Base-by-base conservation (phyloP, 2,888 invertebrate species). In the Polymixis flavicincta region DNA sequence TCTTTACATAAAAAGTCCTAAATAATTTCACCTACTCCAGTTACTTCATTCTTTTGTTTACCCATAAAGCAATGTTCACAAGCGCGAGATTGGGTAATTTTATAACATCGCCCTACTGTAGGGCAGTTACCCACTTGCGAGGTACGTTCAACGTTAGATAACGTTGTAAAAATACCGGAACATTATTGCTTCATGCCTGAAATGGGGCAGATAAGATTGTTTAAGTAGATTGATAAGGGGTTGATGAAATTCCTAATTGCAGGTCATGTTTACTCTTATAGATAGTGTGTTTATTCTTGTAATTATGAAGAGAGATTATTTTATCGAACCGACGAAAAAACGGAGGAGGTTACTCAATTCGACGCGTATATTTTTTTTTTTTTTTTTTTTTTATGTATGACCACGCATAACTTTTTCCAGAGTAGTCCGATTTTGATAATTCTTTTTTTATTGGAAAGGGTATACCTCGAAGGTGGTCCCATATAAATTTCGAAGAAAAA, bases 141-240 rank as follows among this genome's bases (percentile, higher is more conserved):
- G 37, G 50, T 52, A 66, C 50, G 71, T 75, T 61, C 54, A 69
- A 85, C 85, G 88, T 87, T 83, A 85, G 90, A 90, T 91, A 90
- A 89, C 84, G 71, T 77, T 83, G 76, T 85, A 90, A 89, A 91
- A 89, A 89, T 89, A 88, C 89, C 85, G 83, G 87, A 86, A 87
- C 85, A 77, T 54, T 73, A 55, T 85, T 85, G 82, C 86, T 74
- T 67, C 83, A 87, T 64, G 83, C 65, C 64, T 48, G 70, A 88
- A 87, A 70, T 85, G 71, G 86, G 85, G 75, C 84, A 89, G 87
- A 89, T 88, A 81, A 89, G 82, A 88, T 88, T 82, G 80, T 81
- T 64, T 76, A 75, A 75, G 68, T 80, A 79, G 71, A 9, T 28
- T 71, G 88, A 85, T 87, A 85, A 76, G 48, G n/a, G 45, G 11